These are phyloP conservation scores for Thymelicus lineola DNA, from an alignment of 2,888 invertebrate genomes.

Conservation along the genomic window DNA sequence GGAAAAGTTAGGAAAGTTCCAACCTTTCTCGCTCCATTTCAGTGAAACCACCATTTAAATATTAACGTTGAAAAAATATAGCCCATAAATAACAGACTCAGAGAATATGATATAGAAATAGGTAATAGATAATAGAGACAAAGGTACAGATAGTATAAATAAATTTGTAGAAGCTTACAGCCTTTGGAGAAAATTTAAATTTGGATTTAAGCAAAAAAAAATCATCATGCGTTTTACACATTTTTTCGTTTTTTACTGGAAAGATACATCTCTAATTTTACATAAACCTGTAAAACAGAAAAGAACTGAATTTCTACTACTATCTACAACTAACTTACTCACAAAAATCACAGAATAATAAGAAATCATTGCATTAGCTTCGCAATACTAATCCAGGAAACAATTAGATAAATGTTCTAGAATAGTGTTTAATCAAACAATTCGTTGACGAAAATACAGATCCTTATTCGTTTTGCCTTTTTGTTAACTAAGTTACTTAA, in stretches of 20 bases:
- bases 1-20: neutral
- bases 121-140: conserved; percentile 6
- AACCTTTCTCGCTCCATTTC: neutral
- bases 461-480: no score
- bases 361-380: neutral
- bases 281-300: neutral
- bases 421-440: neutral
- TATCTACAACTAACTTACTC: conserved; percentile 2
- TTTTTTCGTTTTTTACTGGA: neutral
- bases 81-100: neutral
- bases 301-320: neutral
- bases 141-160: conserved; percentile 1
- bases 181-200: neutral
- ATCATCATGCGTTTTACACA: neutral
- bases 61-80: neutral
- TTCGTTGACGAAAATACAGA: neutral
- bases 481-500: no score
- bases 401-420: neutral
- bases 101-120: neutral
- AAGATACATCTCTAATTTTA: neutral
- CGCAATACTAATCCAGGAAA: neutral
- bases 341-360: conserved; percentile 25
- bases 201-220: neutral
- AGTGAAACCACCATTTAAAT: neutral
- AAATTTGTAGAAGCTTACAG: neutral